Percentiles rank a stretch among this genome's conserved stretches.
Conservation (phyloP, 2,797 vertebrate species). For the Spondyliosoma cantharus region DNA sequence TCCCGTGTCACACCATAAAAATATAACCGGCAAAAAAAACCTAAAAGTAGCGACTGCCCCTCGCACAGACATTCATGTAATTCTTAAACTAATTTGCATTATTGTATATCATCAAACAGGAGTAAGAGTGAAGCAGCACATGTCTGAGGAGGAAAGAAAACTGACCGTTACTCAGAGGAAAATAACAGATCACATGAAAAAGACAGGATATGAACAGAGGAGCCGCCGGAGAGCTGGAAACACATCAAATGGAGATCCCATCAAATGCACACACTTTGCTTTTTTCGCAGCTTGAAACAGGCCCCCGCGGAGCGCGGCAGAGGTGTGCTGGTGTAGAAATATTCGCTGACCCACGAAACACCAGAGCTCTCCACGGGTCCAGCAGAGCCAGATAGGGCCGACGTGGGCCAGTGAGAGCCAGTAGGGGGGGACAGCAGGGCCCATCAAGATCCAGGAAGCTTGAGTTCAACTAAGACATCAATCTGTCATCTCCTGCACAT, state of each 20-base stretch:
- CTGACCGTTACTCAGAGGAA: conserved; percentile 12
- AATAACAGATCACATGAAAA: conserved; percentile 33
- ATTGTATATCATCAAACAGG: not conserved
- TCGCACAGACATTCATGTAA: not conserved
- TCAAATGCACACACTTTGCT: conserved; percentile 45
- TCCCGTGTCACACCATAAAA: conserved; percentile 1
- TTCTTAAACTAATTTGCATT: not conserved
- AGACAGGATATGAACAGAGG: conserved; percentile 32
- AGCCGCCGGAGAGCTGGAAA: conserved; percentile 40
- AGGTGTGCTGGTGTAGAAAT: conserved; percentile 45
- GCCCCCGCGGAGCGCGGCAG: conserved; percentile 35
- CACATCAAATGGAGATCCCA: conserved; percentile 40
- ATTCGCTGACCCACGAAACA: conserved; percentile 39
- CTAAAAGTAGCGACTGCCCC: not conserved
- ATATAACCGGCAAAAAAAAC: not conserved
- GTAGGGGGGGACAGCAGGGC: conserved; percentile 2
- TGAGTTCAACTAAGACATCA: conserved; percentile 49
- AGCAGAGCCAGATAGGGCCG: conserved; percentile 7
- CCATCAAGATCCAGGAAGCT: conserved; percentile 44
- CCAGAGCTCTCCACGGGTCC: conserved; percentile 29
- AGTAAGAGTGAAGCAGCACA: not conserved
- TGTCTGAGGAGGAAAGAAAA: not conserved
- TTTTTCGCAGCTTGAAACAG: conserved; percentile 55
- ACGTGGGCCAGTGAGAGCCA: conserved; percentile 27
- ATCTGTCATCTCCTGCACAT: conserved; percentile 56